Evolutionary conservation across 2,888 invertebrate genomes (phyloP).

Genomic region (Idaea aversata): DNA sequence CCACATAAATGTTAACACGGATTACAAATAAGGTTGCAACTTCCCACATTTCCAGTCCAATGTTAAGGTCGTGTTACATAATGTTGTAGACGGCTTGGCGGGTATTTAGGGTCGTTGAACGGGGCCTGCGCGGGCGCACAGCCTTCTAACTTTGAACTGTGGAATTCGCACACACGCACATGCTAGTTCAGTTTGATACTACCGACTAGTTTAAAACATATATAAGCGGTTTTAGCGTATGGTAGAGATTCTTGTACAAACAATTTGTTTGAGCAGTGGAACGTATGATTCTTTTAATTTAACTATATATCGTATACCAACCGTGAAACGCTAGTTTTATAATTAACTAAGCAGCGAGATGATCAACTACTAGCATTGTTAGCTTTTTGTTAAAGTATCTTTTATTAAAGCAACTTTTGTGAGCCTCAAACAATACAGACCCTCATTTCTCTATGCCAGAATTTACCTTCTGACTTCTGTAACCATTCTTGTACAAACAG

Average conservation of each 20-base stretch:
- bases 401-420: too few relatives aligned
- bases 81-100: conserved; percentile 77
- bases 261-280: conserved; percentile 2
- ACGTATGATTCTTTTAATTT: conserved; percentile 6
- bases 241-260: conserved; percentile 2
- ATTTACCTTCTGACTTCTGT: background rate
- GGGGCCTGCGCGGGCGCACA: conserved; percentile 71
- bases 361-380: too few relatives aligned
- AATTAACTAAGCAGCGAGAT: too few relatives aligned
- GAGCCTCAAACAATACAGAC: too few relatives aligned
- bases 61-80: conserved; percentile 76
- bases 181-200: background rate
- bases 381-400: too few relatives aligned
- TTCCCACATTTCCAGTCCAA: conserved; percentile 40
- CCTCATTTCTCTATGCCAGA: background rate
- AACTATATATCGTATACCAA: background rate
- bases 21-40: conserved; percentile 12
- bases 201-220: conserved; percentile 20
- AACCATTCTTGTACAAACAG: conserved; percentile 3
- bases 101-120: conserved; percentile 61
- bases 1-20: conserved; percentile 20
- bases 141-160: conserved; percentile 56
- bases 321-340: too few relatives aligned
- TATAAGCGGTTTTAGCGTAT: background rate
- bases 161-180: conserved; percentile 50